Evolutionary conservation across 1,140 invertebrate species (phyloP).

Genomic region (Sinonovacula constricta): DNA sequence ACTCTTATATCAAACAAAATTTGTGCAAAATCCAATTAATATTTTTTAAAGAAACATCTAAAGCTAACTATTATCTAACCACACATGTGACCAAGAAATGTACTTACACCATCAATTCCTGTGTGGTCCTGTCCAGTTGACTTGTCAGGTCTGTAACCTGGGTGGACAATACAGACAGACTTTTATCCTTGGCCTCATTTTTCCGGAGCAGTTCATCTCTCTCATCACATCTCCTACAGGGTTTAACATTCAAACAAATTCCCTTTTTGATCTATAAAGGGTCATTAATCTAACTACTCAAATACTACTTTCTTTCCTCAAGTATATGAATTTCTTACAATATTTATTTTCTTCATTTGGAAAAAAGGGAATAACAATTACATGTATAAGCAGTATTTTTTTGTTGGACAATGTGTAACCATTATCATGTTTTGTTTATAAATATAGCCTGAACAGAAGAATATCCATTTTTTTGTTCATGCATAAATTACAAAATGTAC

Average conservation of each 20-base stretch:
- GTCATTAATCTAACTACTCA: background rate
- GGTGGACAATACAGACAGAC: conserved; percentile 20
- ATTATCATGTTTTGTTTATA: background rate
- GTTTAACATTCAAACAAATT: too few relatives aligned
- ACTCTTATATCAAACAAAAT: too few relatives aligned
- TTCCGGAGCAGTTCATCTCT: conserved; percentile 34
- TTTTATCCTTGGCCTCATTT: conserved; percentile 45
- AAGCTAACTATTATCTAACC: too few relatives aligned
- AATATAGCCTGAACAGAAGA: too few relatives aligned
- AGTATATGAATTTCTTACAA: background rate
- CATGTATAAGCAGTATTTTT: background rate
- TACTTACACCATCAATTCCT: conserved; percentile 15
- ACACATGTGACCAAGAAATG: too few relatives aligned
- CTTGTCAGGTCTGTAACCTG: conserved; percentile 9
- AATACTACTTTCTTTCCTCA: background rate
- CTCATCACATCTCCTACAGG: conserved; percentile 48
- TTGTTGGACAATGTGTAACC: background rate
- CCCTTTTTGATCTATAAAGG: too few relatives aligned
- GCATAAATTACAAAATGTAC: too few relatives aligned
- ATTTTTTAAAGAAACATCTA: too few relatives aligned
- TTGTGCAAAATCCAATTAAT: too few relatives aligned
- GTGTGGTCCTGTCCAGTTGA: background rate
- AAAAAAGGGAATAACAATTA: background rate
- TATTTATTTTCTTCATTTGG: background rate
- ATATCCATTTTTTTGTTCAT: too few relatives aligned